Evolutionary conservation across 2,888 invertebrate genomes (phyloP), one percentile per base, ranked within the genome.

Genomic region (Dyspetes luteomarginatus): DNA sequence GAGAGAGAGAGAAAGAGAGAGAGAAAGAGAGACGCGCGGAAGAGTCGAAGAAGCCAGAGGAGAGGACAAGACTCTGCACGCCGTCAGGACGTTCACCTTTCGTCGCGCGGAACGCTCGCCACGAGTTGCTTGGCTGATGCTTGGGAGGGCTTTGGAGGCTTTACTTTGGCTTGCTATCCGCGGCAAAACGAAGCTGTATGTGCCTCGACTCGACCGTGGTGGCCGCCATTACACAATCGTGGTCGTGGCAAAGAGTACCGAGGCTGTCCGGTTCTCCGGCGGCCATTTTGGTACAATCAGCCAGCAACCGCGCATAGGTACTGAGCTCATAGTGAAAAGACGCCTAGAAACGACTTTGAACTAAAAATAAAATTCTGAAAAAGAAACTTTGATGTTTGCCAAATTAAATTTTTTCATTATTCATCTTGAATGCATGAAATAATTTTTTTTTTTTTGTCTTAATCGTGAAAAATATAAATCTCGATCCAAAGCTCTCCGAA

Each of bases 181-280:
- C 62, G 48, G 58, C 58, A 62, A 62, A 50, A 65, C 62, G 75
- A 68, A 81, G 68, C 52, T 73, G n/a, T 28, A 26, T n/a, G 58
- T 30, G 64, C 58, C 43, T 60, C 69, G 36, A 50, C 55, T 75
- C 65, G 72, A 12, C 55, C 30, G 76, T 58, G 36, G 77, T 62
- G 82, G 87, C 88, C 89, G 89, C 90, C 90, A 90, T 90, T 90
- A 90, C 90, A 90, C 90, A 90, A 90, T 90, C 90, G 87, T 68
- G 71, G 73, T 72, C 68, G 64, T 65, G 62, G 68, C 64, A 64
- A 71, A 50, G n/a, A n/a, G 78, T 60, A 75, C 74, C 71, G 71
- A 48, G 74, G 82, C 83, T 80, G 82, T 85, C 83, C 84, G 81
- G 84, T 85, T 85, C 84, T 78, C 83, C 62, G 74, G 83, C 80